These are phyloP conservation scores for Micromys minutus DNA, from an alignment of 2,113 vertebrate species.

Conservation along the genomic window DNA sequence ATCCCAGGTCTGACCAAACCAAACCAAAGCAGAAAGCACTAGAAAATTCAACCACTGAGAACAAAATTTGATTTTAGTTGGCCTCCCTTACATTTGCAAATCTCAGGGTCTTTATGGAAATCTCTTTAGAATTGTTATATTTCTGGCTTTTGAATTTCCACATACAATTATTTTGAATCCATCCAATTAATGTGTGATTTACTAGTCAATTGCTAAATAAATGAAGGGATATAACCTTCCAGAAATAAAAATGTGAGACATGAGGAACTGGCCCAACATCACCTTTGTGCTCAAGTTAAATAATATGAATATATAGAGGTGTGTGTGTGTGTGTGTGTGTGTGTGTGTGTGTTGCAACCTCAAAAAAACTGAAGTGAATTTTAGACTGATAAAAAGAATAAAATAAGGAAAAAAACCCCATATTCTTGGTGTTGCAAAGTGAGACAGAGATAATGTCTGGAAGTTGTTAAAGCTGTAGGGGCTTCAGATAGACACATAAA, in stretches of 20 bases:
- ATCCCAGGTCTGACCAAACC: not conserved
- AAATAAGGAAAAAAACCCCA: not conserved
- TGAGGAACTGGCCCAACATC: not conserved
- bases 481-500: constrained; percentile 30
- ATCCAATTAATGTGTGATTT: not conserved
- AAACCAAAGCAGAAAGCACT: not conserved
- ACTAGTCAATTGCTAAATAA: not conserved
- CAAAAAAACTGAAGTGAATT: constrained; percentile 23
- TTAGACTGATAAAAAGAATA: not conserved
- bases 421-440: not conserved
- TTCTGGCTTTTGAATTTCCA: not conserved
- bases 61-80: not conserved
- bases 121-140: not conserved
- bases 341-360: not conserved
- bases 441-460: not conserved
- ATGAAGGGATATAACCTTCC: not conserved
- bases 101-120: not conserved
- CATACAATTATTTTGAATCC: not conserved
- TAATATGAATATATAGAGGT: not conserved
- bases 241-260: not conserved
- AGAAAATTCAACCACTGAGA: not conserved
- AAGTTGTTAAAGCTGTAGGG: not conserved
- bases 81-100: not conserved
- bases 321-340: not conserved
- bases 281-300: not conserved